Percentiles rank a stretch among this genome's conserved stretches.
phyloP scores from a whole-genome alignment of 2,113 vertebrate species.

The Euleptes europaea region DNA sequence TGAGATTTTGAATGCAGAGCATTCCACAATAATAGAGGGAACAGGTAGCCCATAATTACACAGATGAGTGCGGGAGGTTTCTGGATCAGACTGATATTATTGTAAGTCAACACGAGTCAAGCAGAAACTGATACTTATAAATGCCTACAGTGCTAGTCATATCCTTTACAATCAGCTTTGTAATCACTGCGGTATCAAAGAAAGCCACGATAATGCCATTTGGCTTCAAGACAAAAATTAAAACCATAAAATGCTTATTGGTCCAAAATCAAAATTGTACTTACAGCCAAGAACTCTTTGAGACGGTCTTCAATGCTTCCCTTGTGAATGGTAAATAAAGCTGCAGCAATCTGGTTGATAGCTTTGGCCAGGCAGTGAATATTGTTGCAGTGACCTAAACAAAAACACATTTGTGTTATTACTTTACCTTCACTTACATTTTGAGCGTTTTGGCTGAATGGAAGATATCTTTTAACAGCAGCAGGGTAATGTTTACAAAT shows the following conservation, averaged over 20 bases:
- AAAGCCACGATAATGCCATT: neutral
- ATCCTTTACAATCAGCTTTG: neutral
- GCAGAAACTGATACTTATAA: neutral
- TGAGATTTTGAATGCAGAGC: neutral
- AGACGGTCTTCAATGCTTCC: conserved; percentile 99
- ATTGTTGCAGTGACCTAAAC: conserved; percentile 97
- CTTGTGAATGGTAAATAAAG: conserved; percentile 99
- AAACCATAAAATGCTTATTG: neutral
- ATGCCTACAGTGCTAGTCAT: neutral
- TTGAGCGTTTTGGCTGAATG: neutral
- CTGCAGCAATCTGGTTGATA: conserved; percentile 98
- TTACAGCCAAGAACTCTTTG: conserved; percentile 96
- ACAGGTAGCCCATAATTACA: neutral
- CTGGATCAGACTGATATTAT: neutral
- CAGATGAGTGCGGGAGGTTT: neutral
- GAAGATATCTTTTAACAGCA: neutral
- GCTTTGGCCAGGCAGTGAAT: conserved; percentile 99
- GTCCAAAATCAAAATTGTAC: conserved; percentile 59
- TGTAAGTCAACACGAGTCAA: neutral
- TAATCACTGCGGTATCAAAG: neutral
- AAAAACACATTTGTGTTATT: conserved; percentile 54
- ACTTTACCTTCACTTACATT: neutral
- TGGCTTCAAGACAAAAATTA: neutral
- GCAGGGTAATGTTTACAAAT: neutral
- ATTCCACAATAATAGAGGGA: neutral